Percentiles rank a stretch among this genome's conserved stretches.
Evolutionary conservation across 2,113 vertebrate genomes (phyloP).

Genomic region (Lagopus leucura): DNA sequence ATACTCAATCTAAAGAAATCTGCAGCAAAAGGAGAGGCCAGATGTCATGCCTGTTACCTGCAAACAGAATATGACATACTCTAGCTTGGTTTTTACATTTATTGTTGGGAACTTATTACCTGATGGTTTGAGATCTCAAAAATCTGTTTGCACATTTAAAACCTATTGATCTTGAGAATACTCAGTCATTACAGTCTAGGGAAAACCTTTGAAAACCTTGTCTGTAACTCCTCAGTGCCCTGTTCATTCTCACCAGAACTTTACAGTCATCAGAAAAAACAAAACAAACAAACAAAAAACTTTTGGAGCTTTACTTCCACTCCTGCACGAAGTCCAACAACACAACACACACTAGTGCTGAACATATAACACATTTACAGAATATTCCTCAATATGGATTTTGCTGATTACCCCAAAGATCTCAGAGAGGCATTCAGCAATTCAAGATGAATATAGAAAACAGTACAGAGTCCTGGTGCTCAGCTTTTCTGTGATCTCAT

Average conservation of each 20-base stretch:
- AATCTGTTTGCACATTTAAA: background rate
- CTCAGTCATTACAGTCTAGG: background rate
- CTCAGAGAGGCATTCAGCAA: background rate
- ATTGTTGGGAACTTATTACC: background rate
- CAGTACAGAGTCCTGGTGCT: background rate
- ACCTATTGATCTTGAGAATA: background rate
- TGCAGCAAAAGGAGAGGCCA: background rate
- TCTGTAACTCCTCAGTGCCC: background rate
- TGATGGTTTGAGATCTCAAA: background rate
- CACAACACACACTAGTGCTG: background rate
- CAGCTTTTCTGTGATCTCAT: background rate
- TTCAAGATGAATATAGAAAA: background rate
- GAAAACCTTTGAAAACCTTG: background rate
- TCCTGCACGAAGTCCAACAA: background rate
- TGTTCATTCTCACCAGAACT: background rate
- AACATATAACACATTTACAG: rapidly evolving
- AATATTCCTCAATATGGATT: background rate
- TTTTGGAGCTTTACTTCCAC: background rate
- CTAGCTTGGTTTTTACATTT: background rate
- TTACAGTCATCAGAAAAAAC: background rate
- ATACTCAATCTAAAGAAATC: rapidly evolving
- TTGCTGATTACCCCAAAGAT: background rate
- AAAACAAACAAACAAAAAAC: background rate
- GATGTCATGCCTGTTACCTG: background rate
- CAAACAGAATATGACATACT: background rate